phyloP scores from a whole-genome alignment of 2,113 vertebrate genomes.

The Ictalurus furcatus region DNA sequence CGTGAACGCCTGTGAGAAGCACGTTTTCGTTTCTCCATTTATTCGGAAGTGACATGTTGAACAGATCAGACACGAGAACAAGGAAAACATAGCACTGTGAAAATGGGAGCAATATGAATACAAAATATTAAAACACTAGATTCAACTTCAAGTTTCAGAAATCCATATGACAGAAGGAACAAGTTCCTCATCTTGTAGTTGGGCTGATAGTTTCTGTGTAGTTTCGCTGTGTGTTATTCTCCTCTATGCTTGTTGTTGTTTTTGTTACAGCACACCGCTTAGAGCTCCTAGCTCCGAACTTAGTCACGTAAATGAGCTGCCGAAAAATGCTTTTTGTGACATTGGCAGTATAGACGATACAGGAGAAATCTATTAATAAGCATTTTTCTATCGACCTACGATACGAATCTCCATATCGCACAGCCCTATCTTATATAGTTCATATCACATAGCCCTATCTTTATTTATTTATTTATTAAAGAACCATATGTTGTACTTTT shows the following conservation, averaged over 20 bases:
- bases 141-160: not conserved
- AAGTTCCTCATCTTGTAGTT: not conserved
- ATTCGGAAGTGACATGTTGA: not conserved
- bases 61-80: not conserved
- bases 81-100: no score
- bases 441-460: no score
- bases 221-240: not conserved
- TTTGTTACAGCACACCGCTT: not conserved
- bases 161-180: not conserved
- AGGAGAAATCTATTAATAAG: not conserved
- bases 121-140: not conserved
- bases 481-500: not conserved
- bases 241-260: not conserved
- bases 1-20: not conserved
- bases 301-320: not conserved
- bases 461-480: no score
- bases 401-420: no score
- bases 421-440: no score
- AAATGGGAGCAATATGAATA: not conserved
- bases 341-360: not conserved
- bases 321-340: not conserved
- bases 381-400: no score
- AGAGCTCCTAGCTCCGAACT: not conserved
- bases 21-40: not conserved
- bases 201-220: not conserved